These are phyloP conservation scores for Falcaria lacertinaria DNA, from an alignment of 2,888 invertebrate genomes.

Conservation along the genomic window DNA sequence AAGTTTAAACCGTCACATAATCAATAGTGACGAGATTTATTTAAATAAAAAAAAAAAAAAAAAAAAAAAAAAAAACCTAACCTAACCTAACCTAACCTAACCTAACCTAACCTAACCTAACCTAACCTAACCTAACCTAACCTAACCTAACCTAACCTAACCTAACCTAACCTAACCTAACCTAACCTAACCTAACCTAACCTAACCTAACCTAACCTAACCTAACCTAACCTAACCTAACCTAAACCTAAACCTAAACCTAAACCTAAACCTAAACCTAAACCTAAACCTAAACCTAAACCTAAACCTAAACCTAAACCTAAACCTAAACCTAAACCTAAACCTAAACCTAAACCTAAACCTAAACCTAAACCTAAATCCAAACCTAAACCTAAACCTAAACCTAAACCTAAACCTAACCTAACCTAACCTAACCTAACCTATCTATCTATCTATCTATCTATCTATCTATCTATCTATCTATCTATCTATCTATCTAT, in stretches of 20 bases:
- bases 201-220: conserved; percentile 11
- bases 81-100: conserved; percentile 13
- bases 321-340: too few relatives aligned
- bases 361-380: too few relatives aligned
- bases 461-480: too few relatives aligned
- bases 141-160: conserved; percentile 19
- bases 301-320: conserved; percentile 5
- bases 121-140: conserved; percentile 12
- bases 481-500: too few relatives aligned
- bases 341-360: too few relatives aligned
- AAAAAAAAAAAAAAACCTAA: conserved; percentile 3
- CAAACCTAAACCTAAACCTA: too few relatives aligned
- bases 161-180: conserved; percentile 13
- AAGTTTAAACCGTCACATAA: too few relatives aligned
- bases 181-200: conserved; percentile 10
- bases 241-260: conserved; percentile 1
- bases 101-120: conserved; percentile 12
- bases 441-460: too few relatives aligned
- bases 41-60: neutral
- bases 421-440: too few relatives aligned
- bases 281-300: conserved; percentile 4
- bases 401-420: too few relatives aligned
- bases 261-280: neutral
- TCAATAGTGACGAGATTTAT: too few relatives aligned
- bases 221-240: conserved; percentile 8